phyloP scores from a whole-genome alignment of 1,140 invertebrate species.

The Lutraria rhynchaena region DNA sequence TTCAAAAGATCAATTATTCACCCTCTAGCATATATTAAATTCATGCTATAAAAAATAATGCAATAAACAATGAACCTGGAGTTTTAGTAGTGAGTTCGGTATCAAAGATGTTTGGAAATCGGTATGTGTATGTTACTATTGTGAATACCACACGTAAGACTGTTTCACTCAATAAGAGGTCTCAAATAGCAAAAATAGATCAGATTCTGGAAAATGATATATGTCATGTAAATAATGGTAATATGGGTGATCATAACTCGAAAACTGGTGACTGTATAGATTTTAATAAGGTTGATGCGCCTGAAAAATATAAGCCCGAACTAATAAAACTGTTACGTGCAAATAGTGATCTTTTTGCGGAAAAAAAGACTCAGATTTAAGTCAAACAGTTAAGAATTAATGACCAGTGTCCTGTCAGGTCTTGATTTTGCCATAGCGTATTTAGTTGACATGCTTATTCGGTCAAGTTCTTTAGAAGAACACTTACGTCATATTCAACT shows the following conservation, averaged over 20 bases:
- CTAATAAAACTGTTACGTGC: neutral
- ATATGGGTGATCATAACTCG: neutral
- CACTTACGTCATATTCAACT: slow-evolving; percentile 56
- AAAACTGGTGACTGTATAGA: slow-evolving; percentile 2
- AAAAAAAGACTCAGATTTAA: slow-evolving; percentile 37
- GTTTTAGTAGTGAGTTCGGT: too few relatives aligned
- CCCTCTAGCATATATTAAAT: too few relatives aligned
- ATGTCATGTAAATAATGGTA: too few relatives aligned
- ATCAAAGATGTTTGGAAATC: too few relatives aligned
- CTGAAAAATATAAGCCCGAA: neutral
- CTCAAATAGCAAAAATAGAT: neutral
- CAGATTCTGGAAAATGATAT: neutral
- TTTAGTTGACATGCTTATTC: slow-evolving; percentile 65
- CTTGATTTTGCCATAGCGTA: too few relatives aligned
- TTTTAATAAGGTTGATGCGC: neutral
- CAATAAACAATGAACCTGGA: neutral
- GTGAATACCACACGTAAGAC: too few relatives aligned
- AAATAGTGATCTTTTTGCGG: slow-evolving; percentile 19
- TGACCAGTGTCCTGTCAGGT: too few relatives aligned
- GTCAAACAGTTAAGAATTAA: too few relatives aligned
- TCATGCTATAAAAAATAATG: too few relatives aligned
- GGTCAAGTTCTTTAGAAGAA: slow-evolving; percentile 44
- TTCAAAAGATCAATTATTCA: too few relatives aligned
- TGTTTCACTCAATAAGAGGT: too few relatives aligned
- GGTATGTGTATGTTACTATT: too few relatives aligned